These are phyloP conservation scores for Troides oblongomaculatus DNA, from an alignment of 2,888 invertebrate species.

Conservation along the genomic window DNA sequence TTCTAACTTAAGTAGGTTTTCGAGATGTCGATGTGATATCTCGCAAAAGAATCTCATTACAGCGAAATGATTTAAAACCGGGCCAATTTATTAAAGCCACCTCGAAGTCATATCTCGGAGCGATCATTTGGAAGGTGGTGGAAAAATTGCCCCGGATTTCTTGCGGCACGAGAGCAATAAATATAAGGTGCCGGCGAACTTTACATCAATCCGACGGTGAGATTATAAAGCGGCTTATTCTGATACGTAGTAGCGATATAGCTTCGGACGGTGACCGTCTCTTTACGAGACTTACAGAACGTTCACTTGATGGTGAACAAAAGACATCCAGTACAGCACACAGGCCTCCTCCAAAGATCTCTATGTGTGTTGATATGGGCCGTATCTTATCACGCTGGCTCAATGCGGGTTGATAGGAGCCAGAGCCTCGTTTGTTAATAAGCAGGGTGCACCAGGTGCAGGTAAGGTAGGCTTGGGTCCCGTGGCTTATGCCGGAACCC, in stretches of 20 bases:
- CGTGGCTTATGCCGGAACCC: no score
- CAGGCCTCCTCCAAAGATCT: no score
- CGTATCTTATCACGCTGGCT: no score
- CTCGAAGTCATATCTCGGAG: constrained; percentile 26
- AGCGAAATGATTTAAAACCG: constrained; percentile 19
- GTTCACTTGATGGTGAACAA: no score
- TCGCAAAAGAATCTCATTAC: constrained; percentile 12
- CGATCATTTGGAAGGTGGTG: constrained; percentile 37
- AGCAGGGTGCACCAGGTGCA: no score
- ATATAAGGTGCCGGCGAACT: constrained; percentile 59
- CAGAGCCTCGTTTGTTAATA: no score
- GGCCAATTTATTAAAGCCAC: constrained; percentile 19
- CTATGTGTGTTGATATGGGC: no score
- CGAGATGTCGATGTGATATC: constrained; percentile 9
- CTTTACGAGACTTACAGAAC: no score
- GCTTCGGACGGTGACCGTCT: neutral
- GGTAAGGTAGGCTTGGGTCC: no score
- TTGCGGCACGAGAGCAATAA: constrained; percentile 60
- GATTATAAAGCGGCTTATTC: constrained; percentile 48
- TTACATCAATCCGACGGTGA: constrained; percentile 48
- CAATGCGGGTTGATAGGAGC: no score
- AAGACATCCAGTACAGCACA: no score
- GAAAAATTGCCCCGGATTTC: constrained; percentile 48
- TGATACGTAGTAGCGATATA: constrained; percentile 29
- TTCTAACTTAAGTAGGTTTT: neutral